Conservation (phyloP, 2,797 vertebrate genomes). For the Falco peregrinus region DNA sequence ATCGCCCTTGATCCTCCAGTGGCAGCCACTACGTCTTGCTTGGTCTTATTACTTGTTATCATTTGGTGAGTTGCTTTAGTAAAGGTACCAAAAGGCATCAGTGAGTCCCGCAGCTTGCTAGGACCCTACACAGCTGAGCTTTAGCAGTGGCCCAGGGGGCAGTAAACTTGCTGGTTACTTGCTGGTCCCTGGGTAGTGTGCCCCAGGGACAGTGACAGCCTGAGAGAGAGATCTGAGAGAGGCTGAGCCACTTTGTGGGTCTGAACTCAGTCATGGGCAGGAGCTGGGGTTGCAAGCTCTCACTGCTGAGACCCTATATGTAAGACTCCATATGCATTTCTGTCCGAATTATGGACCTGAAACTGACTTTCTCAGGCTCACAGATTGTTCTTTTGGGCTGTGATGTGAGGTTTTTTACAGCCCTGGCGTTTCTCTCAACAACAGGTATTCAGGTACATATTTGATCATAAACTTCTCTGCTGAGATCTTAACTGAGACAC, state of each 20-base stretch:
- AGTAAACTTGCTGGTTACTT: not conserved
- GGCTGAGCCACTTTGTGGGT: not conserved
- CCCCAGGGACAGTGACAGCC: not conserved
- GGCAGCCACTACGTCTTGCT: not conserved
- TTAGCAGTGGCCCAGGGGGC: not conserved
- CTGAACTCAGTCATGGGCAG: not conserved
- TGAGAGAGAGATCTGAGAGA: not conserved
- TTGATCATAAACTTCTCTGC: not conserved
- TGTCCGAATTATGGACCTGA: not conserved
- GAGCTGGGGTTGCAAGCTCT: not conserved
- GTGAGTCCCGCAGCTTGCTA: not conserved
- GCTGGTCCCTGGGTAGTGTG: not conserved
- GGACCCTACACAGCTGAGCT: not conserved
- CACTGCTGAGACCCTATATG: not conserved
- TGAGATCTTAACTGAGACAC: not conserved
- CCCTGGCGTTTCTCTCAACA: not conserved
- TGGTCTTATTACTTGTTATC: not conserved
- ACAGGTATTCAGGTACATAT: not conserved
- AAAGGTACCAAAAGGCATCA: not conserved
- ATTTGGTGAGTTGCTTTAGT: not conserved
- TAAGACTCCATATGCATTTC: not conserved
- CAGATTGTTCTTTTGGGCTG: not conserved
- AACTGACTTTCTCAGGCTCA: not conserved
- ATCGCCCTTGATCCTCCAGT: not conserved
- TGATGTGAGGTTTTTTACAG: not conserved